Conservation (phyloP, 92 coral and sea anemone genomes). For the Zoanthus gigantus region DNA sequence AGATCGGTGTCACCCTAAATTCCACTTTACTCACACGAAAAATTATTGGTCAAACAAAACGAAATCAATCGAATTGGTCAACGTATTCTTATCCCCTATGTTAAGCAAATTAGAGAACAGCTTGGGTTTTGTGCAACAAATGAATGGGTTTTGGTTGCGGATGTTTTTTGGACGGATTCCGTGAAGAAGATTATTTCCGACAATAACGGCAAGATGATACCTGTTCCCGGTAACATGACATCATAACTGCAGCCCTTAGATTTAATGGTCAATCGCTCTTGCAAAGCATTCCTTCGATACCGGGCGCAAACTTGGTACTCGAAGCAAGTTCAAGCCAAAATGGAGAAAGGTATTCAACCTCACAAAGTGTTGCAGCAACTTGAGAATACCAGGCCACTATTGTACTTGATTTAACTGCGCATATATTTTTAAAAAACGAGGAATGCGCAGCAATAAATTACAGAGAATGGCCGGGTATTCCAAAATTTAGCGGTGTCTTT, state of each 20-base stretch:
- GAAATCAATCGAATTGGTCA: conserved; percentile 23
- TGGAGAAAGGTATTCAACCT: conserved; percentile 57
- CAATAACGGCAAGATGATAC: conserved; percentile 52
- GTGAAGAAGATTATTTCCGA: conserved; percentile 53
- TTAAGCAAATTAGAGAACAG: too few relatives aligned
- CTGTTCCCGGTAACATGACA: conserved; percentile 59
- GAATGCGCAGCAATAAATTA: too few relatives aligned
- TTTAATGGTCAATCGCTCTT: conserved; percentile 64
- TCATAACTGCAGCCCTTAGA: conserved; percentile 58
- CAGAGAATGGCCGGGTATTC: too few relatives aligned
- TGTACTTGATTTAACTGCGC: too few relatives aligned
- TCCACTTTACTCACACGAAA: conserved; percentile 43
- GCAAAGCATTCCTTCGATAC: conserved; percentile 61
- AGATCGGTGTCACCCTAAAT: conserved; percentile 48
- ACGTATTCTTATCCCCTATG: too few relatives aligned
- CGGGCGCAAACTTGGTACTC: conserved; percentile 64
- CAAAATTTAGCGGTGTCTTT: conserved; percentile 1
- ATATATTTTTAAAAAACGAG: too few relatives aligned
- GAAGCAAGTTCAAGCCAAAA: conserved; percentile 57
- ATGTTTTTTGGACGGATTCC: conserved; percentile 49
- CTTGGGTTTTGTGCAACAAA: too few relatives aligned
- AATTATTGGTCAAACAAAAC: conserved; percentile 59
- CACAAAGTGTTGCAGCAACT: not conserved
- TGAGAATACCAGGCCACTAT: too few relatives aligned
- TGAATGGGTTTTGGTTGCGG: not conserved